Percentiles rank a stretch among this genome's conserved stretches.
Conservation (phyloP, 2,113 vertebrate genomes). For the Microtus ochrogaster region DNA sequence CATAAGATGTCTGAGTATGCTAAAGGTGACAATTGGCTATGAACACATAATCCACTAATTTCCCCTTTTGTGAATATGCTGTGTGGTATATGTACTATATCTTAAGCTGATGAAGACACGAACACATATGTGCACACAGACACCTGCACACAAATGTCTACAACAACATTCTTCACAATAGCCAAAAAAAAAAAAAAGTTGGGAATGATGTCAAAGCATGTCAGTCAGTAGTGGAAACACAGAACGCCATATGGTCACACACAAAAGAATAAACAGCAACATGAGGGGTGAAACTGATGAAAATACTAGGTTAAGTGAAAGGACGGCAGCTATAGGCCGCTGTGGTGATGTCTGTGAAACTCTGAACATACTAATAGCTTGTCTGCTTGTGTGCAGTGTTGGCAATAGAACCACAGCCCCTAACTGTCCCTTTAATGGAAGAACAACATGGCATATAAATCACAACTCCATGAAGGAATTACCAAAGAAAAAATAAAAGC, state of each 20-base stretch:
- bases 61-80: background rate
- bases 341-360: background rate
- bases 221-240: too few relatives aligned
- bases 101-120: background rate
- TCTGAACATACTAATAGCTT: background rate
- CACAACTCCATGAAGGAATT: background rate
- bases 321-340: background rate
- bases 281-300: background rate
- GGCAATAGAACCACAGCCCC: background rate
- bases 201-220: background rate
- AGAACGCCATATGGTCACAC: too few relatives aligned
- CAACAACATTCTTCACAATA: background rate
- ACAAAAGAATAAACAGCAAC: background rate
- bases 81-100: fast-evolving
- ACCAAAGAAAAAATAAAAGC: background rate
- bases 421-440: background rate
- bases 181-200: background rate
- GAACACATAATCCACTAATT: background rate
- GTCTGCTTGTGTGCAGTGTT: background rate
- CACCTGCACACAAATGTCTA: background rate
- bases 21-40: background rate
- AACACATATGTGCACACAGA: background rate
- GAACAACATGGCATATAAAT: background rate
- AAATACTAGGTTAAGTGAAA: background rate
- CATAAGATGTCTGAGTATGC: background rate